Base-by-base conservation (phyloP, 2,888 invertebrate species). In the Catocala sponsa region DNA sequence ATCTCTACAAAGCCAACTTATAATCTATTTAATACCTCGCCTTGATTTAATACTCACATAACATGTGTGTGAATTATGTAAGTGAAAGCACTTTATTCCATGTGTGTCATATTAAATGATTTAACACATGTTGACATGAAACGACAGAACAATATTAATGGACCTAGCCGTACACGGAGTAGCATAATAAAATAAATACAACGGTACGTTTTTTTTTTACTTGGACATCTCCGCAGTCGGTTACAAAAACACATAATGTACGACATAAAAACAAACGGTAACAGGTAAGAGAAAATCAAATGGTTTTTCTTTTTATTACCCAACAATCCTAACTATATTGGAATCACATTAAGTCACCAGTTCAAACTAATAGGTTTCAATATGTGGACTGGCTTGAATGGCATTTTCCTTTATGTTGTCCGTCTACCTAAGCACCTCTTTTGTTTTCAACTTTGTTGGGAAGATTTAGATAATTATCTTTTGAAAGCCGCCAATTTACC, bases 61-160 rank as follows among this genome's bases (percentile, higher is more conserved):
- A 41, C 35, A 53, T 44, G 15, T 55, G 13, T 42, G 42, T 55
- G 32, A 62, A 53, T 72, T 51, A 56, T 60, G 42, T 62, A 50
- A 65, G 48, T 50, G 50, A 65, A 60, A 69, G 59, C 49, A n/a
- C 12, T 46, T 55, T 48, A 41, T 50, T 46, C 51, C 49, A 50
- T 49, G 46, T 57, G 48, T 56, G 58, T 48, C 53, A 33, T 44
- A 58, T 49, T 33, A 41, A 50, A 64, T 32, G 52, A 67, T 70
- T 64, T 56, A 56, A 58, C 61, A 62, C 55, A 53, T 65, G 59
- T 68, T 62, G 48, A 55, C 65, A 44, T 46, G 54, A 53, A 63
- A 59, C 50, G 51, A 55, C 44, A 56, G 61, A 70, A 70, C 48
- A 57, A 52, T 63, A 67, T 70, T 35, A 70, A 66, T 63, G 42